Percentiles rank a stretch among this genome's conserved stretches.
Conservation (phyloP, 2,797 vertebrate genomes). For the Falco peregrinus region DNA sequence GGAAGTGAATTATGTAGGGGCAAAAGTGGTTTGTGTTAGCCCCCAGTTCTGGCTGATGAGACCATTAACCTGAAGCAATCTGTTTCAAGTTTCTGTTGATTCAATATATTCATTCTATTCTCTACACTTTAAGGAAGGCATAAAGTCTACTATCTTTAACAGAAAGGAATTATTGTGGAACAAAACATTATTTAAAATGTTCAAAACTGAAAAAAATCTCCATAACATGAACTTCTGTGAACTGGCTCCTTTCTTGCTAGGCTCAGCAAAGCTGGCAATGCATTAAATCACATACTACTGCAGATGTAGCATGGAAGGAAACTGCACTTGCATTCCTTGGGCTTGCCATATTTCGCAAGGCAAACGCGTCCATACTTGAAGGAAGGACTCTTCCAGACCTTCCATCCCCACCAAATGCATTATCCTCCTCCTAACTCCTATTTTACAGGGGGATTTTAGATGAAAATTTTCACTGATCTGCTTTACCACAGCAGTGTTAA, state of each 20-base stretch:
- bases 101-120: neutral
- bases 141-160: neutral
- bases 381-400: neutral
- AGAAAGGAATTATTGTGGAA: neutral
- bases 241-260: neutral
- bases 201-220: neutral
- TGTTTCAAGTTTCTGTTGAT: neutral
- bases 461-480: neutral
- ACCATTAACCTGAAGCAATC: neutral
- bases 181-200: neutral
- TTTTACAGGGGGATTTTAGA: neutral
- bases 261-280: neutral
- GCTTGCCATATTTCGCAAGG: neutral
- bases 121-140: neutral
- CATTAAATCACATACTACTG: neutral
- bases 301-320: neutral
- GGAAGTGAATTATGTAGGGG: neutral
- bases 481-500: slow-evolving; percentile 49
- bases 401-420: fast-evolving
- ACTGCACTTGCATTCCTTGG: neutral
- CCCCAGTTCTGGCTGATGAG: neutral
- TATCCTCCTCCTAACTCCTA: neutral
- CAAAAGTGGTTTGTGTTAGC: neutral
- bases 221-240: neutral
- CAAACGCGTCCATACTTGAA: neutral